Evolutionary conservation across 2,888 invertebrate genomes (phyloP), one percentile per base, ranked within the genome.

Genomic region (Brachyopa scutellaris): DNA sequence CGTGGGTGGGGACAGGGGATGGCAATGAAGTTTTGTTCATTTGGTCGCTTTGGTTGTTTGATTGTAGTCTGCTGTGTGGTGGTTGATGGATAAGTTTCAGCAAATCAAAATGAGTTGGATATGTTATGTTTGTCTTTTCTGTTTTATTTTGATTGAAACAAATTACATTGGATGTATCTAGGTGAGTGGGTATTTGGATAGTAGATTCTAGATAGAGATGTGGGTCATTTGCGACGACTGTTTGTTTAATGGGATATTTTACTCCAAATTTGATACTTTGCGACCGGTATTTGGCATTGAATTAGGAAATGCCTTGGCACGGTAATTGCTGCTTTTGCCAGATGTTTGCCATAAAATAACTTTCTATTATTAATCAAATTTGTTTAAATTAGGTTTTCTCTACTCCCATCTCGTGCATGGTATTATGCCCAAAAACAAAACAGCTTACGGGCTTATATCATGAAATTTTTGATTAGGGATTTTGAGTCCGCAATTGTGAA

Each of bases 51-150:
- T 26, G 26, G 6, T 26, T 26, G 23, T 74, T 74, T 47, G 21
- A n/a, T 19, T 55, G 23, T 7, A 6, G 15, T 1, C 15, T 21
- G 55, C 0, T 36, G 49, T 57, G 42, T 8, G 70, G 70, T 49
- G 33, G 15, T 45, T 78, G 78, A 72, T 66, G 72, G 78, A 78
- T 72, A 72, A 78, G 57, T 51, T 78, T 29, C 13, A 29, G 57
- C 40, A 51, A 62, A 70, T 33, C 62, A 77, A 70, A 77, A 70
- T 70, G 31, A 51, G 36, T n/a, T 33, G 55, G 33, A 6, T 26
- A 26, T 5, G 26, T 19, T 72, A 9, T 15, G 13, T 31, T 15
- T 61, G 13, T 72, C 21, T 13, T 40, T 2, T 36, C 26, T 55
- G 13, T 59, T 38, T 59, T 59, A 1, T 2, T 61, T 59, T 15